Base-by-base conservation (phyloP, 1,140 invertebrate genomes). In the Sogatella furcifera region DNA sequence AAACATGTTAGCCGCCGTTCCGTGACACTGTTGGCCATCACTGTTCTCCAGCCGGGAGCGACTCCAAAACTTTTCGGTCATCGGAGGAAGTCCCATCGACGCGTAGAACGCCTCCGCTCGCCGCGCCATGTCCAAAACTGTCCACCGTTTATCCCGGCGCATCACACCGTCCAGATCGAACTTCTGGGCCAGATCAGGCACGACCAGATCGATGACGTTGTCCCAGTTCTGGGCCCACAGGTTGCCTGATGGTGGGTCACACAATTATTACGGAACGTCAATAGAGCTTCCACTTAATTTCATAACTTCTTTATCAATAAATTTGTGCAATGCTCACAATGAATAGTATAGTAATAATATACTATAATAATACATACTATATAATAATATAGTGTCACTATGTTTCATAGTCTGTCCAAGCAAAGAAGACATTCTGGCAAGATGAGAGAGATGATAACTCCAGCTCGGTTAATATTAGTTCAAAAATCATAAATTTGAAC, bases 1-100 rank as follows among this genome's bases (percentile, higher is more conserved):
- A 68, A 78, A 88, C 80, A 90, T 83, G 69, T 89, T 82, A 17
- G 81, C 83, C 6, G 87, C 86, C 0, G 83, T 78, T 15, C 79
- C 83, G 65, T 85, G 83, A 69, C 78, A 88, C 34, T 76, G 31
- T 56, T 38, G 67, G 53, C 38, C 19, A 19, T 66, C 69, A 21
- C 15, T 70, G 64, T 74, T 69, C 15, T 71, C 68, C 64, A 83
- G 78, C n/a, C 78, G 71, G 0, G 83, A 85, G 60, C 80, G 70
- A 22, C 74, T 68, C 84, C 84, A 85, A 72, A 85, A 85, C 43
- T 71, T 70, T 4, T 72, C 60, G 0, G 82, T 76, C 79, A 85
- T 80, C 11, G 71, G 67, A 0, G 76, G 75, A 43, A 85, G 69
- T 21, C 81, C 81, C 14, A 87, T 67, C 0, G 84, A 85, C 5